Conservation (phyloP, 2,797 vertebrate genomes). For the Tragelaphus eurycerus region DNA sequence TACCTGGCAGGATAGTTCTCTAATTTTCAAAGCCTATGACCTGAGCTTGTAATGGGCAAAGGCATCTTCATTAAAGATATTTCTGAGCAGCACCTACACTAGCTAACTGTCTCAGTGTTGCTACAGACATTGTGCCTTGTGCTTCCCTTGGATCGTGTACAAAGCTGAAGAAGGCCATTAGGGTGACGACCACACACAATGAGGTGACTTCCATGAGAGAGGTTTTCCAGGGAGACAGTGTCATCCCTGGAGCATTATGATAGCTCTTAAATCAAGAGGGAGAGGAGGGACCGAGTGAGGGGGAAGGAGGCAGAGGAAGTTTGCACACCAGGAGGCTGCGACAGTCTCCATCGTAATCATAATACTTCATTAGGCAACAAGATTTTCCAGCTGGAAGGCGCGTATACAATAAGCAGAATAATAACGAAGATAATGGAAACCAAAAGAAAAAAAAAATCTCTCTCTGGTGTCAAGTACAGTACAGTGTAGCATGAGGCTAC, state of each 20-base stretch:
- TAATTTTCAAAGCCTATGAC: neutral
- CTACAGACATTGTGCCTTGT: neutral
- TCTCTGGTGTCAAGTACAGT: neutral
- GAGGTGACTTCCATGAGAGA: neutral
- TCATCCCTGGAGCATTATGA: too few relatives aligned
- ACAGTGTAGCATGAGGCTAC: neutral
- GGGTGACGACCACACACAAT: neutral
- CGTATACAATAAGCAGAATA: neutral
- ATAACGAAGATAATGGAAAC: neutral
- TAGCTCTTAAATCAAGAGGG: neutral
- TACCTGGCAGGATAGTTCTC: neutral
- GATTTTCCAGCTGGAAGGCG: constrained; percentile 55
- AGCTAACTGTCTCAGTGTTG: neutral
- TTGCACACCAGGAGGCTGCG: neutral
- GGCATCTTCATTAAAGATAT: neutral
- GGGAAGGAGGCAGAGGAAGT: neutral
- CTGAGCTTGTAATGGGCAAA: neutral
- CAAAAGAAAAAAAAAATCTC: neutral
- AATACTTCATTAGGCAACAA: neutral
- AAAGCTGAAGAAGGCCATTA: neutral
- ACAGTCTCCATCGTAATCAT: neutral
- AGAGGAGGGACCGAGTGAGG: neutral
- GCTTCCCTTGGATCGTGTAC: neutral
- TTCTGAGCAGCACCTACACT: neutral
- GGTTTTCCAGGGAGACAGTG: neutral